Evolutionary conservation across 2,113 vertebrate species (phyloP).

Genomic region (Cyprinodon tularosa): DNA sequence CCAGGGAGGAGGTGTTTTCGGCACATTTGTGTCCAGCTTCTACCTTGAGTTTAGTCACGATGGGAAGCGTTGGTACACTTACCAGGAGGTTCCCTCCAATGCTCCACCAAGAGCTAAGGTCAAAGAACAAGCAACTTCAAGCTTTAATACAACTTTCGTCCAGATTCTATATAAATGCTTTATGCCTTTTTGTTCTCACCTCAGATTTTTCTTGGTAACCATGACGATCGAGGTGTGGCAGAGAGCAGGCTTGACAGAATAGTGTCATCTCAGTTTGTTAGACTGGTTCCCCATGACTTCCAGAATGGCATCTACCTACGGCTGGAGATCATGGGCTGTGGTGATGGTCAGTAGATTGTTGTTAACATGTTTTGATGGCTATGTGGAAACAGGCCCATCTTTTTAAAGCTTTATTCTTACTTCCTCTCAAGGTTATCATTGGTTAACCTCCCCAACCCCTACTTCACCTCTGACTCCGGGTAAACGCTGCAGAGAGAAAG

Average conservation of each 20-base stretch:
- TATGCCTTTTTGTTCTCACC: not conserved
- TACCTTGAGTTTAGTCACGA: slow-evolving; percentile 85
- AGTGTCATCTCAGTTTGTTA: slow-evolving; percentile 81
- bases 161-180: no score
- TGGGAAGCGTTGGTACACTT: slow-evolving; percentile 79
- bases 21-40: slow-evolving; percentile 80
- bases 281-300: slow-evolving; percentile 82
- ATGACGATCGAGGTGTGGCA: slow-evolving; percentile 62
- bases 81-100: slow-evolving; percentile 72
- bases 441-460: slow-evolving; percentile 37
- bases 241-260: slow-evolving; percentile 75
- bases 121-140: not conserved
- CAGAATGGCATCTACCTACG: slow-evolving; percentile 78
- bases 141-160: not conserved
- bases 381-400: not conserved
- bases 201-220: slow-evolving; percentile 81
- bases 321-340: slow-evolving; percentile 88
- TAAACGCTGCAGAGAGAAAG: slow-evolving; percentile 61
- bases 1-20: slow-evolving; percentile 77
- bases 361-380: not conserved
- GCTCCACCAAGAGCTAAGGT: slow-evolving; percentile 77
- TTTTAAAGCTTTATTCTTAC: not conserved
- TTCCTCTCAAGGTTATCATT: slow-evolving; percentile 40
- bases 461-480: slow-evolving; percentile 5
- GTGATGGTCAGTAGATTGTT: slow-evolving; percentile 66